These are phyloP conservation scores for Sylvia borin DNA, from an alignment of 2,797 vertebrate species.

Conservation along the genomic window DNA sequence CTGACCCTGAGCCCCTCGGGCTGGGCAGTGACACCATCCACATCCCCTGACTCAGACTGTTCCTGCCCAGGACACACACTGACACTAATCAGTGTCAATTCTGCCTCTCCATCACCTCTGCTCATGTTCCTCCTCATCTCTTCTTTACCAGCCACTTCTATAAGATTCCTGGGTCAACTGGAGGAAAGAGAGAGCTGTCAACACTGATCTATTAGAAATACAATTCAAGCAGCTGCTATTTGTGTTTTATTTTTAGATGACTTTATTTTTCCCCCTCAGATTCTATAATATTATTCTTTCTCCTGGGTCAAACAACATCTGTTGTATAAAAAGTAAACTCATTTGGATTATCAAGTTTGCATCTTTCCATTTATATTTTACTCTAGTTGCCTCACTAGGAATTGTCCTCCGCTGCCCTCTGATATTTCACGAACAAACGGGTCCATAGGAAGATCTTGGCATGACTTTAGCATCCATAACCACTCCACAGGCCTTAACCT, in stretches of 20 bases:
- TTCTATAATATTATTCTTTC: conserved; percentile 68
- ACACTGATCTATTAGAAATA: conserved; percentile 59
- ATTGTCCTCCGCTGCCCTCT: conserved; percentile 5
- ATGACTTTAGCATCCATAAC: conserved; percentile 8
- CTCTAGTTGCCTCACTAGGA: not conserved
- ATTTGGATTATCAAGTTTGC: conserved; percentile 64
- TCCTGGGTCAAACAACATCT: conserved; percentile 75
- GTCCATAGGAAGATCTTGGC: not conserved
- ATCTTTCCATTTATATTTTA: conserved; percentile 45
- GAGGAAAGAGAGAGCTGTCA: conserved; percentile 52
- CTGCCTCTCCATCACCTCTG: not conserved
- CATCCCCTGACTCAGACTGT: not conserved
- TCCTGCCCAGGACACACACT: not conserved
- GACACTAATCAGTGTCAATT: not conserved
- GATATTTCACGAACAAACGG: not conserved
- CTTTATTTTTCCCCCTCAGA: conserved; percentile 63
- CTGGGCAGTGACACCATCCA: accelerated
- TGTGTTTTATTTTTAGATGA: conserved; percentile 67
- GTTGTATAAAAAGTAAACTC: conserved; percentile 65
- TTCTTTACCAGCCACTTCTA: conserved; percentile 24
- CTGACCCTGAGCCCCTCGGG: not conserved
- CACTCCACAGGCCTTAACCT: not conserved
- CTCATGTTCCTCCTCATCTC: not conserved
- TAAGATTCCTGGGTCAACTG: conserved; percentile 31
- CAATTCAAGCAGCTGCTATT: conserved; percentile 72